phyloP scores from a whole-genome alignment of 2,113 vertebrate genomes.

The Centropus bengalensis region DNA sequence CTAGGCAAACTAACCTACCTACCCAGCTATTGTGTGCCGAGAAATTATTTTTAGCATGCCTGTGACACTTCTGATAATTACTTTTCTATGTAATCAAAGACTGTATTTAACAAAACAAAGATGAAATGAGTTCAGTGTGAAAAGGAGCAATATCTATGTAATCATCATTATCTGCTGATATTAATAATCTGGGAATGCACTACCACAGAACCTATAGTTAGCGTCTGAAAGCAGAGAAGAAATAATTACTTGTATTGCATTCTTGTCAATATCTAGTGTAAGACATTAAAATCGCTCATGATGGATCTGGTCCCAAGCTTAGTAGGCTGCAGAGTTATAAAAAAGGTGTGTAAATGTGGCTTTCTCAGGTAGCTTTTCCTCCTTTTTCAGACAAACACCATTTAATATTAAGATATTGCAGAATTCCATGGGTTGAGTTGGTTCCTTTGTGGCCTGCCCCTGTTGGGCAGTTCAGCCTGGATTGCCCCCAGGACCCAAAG shows the following conservation, averaged over 20 bases:
- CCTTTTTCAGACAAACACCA: background rate
- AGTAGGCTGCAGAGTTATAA: background rate
- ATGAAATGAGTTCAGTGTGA: background rate
- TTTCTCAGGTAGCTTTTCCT: background rate
- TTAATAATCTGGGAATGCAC: background rate
- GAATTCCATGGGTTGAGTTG: background rate
- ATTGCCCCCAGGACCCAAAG: background rate
- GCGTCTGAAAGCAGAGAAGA: background rate
- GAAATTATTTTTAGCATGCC: constrained; percentile 28
- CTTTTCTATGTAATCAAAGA: constrained; percentile 9
- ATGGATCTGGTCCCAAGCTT: background rate
- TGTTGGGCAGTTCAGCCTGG: background rate
- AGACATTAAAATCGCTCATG: background rate
- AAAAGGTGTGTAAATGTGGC: background rate
- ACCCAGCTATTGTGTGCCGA: background rate
- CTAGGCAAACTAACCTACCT: constrained; percentile 23
- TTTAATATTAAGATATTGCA: fast-evolving
- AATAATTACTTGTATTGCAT: background rate
- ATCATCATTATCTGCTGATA: background rate
- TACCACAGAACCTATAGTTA: background rate
- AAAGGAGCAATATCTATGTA: background rate
- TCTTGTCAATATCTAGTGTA: background rate
- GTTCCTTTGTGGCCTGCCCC: background rate
- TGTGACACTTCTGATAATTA: constrained; percentile 16
- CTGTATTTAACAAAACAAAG: background rate